phyloP scores from a whole-genome alignment of 2,797 vertebrate genomes.

The Miopithecus talapoin region DNA sequence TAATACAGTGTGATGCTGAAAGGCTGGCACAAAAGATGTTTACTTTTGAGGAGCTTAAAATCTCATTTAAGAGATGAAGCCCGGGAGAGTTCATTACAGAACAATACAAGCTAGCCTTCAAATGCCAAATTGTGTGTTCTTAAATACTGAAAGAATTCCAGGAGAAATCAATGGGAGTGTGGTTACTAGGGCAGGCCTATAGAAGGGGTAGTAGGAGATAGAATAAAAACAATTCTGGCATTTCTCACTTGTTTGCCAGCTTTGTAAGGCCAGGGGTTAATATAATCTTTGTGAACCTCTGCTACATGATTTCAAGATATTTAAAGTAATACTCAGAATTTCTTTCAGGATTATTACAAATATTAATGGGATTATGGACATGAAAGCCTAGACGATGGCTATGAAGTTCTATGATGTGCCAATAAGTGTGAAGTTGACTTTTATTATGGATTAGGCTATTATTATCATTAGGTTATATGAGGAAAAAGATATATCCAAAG shows the following conservation, averaged over 20 bases:
- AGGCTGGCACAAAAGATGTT: neutral
- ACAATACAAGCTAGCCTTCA: neutral
- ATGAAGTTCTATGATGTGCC: neutral
- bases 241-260: neutral
- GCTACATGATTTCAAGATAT: neutral
- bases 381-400: neutral
- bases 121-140: neutral
- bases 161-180: neutral
- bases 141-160: neutral
- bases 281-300: neutral
- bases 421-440: neutral
- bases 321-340: neutral
- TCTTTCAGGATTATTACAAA: neutral
- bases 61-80: neutral
- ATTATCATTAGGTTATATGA: neutral
- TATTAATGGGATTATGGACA: neutral
- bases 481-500: neutral
- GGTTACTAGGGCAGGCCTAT: neutral
- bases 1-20: neutral
- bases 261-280: neutral
- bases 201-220: neutral
- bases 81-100: neutral
- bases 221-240: neutral
- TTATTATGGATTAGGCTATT: neutral
- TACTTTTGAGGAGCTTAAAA: neutral